A percentile compares a stretch with the other conserved stretches of the same genome.
These are phyloP conservation scores for Austrolebias charrua DNA, from an alignment of 2,797 vertebrate species.

Conservation along the genomic window DNA sequence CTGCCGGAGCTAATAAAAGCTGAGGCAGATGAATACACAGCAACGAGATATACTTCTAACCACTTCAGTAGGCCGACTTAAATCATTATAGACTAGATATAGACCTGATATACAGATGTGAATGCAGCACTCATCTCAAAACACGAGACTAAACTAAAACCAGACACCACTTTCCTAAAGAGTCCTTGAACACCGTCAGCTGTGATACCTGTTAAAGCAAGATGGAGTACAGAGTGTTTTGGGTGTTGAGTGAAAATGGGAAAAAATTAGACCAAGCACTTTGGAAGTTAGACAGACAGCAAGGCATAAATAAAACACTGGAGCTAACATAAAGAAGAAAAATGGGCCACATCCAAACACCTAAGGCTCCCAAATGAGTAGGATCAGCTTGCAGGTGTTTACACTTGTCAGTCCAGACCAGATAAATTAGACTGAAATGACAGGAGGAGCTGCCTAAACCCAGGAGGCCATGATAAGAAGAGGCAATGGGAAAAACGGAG, in stretches of 20 bases:
- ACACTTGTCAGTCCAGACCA: constrained; percentile 67
- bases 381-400: constrained; percentile 70
- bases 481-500: constrained; percentile 32
- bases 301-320: constrained; percentile 51
- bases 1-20: constrained; percentile 34
- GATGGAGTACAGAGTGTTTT: constrained; percentile 34
- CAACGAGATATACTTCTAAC: constrained; percentile 43
- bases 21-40: constrained; percentile 29
- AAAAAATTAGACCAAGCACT: constrained; percentile 17
- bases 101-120: constrained; percentile 36
- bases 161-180: constrained; percentile 16
- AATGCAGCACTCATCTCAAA: constrained; percentile 38
- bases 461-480: constrained; percentile 60
- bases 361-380: constrained; percentile 46
- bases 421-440: constrained; percentile 67
- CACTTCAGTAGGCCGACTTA: constrained; percentile 39
- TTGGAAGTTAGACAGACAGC: constrained; percentile 33
- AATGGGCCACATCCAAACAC: constrained; percentile 61
- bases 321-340: constrained; percentile 46
- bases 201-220: constrained; percentile 40
- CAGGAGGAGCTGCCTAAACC: constrained; percentile 63
- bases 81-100: constrained; percentile 35
- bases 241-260: constrained; percentile 38
- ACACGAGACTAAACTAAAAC: constrained; percentile 32
- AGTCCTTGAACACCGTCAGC: constrained; percentile 17